Evolutionary conservation across 2,888 invertebrate species (phyloP), one percentile per base, ranked within the genome.

Genomic region (Eupithecia vulgata): DNA sequence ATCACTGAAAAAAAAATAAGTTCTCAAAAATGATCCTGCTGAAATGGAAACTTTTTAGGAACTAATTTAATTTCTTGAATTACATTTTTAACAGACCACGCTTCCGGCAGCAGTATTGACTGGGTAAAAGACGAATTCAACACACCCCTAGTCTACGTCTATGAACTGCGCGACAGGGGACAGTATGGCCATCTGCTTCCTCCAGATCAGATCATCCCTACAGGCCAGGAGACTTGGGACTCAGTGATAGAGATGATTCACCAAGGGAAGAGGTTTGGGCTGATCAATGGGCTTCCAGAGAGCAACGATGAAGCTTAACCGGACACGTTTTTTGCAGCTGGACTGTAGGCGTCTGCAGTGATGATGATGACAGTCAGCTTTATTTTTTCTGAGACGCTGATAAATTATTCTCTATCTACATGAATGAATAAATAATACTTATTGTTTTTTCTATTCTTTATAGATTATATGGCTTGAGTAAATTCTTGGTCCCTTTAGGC

Each of bases 121-220:
- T 92, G 91, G 91, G 90, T 90, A 0, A 91, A 92, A 59, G 89
- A 86, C 45, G 78, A 78, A 0, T 75, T 89, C 0, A 67, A 87
- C 3, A 86, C 90, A 0, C 91, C 90, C 1, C 66, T 91, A 0
- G 88, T 88, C 1, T 91, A 88, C 79, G 88, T 88, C 73, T 91
- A 89, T 21, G 92, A 92, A 70, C 88, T 97, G 1, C 89, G 96
- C 1, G 96, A 96, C 81, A 90, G 82, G 1, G 96, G 96, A 0
- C 74, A 79, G 0, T 89, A 92, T 78, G 96, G 96, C 0, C 96
- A 96, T 86, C 71, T 95, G 0, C 88, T 97, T 3, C 96, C 96
- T 0, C 81, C 94, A 0, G 89, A 92, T 0, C 93, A 95, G 83
- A 96, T 96, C 71, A 87, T 94, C 40, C 95, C 95, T 1, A 94